Evolutionary conservation across 2,113 vertebrate species (phyloP).

Genomic region (Proteles cristata): DNA sequence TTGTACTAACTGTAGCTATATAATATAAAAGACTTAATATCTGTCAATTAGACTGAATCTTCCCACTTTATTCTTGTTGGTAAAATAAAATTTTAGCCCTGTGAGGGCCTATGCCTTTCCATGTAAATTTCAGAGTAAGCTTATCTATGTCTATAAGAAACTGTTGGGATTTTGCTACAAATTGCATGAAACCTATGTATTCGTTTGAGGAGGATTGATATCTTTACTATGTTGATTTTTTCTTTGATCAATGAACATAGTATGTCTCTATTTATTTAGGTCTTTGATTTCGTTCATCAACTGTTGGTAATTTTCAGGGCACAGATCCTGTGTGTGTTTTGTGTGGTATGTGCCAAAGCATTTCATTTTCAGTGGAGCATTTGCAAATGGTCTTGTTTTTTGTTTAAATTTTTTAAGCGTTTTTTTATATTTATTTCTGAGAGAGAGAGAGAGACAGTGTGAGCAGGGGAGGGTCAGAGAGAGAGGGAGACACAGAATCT

Average conservation of each 20-base stretch:
- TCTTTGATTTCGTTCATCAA: neutral
- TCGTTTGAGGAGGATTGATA: neutral
- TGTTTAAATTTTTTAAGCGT: no score
- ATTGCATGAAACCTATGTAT: neutral
- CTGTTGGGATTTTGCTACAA: neutral
- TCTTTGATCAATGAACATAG: neutral
- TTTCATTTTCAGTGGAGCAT: neutral
- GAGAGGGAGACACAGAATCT: no score
- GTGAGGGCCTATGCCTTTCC: neutral
- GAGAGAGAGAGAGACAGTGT: no score
- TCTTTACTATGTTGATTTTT: neutral
- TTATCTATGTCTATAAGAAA: neutral
- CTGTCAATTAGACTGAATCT: neutral
- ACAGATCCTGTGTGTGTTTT: neutral
- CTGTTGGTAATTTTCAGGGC: neutral
- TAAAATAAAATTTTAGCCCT: neutral
- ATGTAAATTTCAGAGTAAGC: neutral
- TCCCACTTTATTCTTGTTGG: neutral
- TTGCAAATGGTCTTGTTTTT: neutral
- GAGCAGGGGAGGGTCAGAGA: no score
- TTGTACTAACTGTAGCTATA: neutral
- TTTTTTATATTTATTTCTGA: no score
- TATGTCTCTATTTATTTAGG: neutral
- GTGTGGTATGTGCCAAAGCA: neutral
- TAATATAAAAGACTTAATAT: neutral